Percentiles rank a stretch among this genome's conserved stretches.
Conservation (phyloP, 2,113 vertebrate species). For the Podilymbus podiceps region DNA sequence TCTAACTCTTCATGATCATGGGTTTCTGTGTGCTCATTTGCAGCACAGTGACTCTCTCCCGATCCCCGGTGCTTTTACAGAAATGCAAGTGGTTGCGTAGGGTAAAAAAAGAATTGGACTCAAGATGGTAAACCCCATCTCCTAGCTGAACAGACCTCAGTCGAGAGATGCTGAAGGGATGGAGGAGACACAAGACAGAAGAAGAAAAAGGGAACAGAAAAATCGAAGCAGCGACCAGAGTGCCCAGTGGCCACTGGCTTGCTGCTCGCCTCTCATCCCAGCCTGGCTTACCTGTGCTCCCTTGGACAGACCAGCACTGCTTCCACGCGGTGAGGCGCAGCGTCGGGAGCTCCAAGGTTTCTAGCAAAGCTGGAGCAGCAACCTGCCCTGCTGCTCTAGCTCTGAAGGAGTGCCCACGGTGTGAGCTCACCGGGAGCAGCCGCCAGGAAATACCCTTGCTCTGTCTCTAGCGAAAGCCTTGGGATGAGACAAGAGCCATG, state of each 20-base stretch:
- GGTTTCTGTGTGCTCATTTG: background rate
- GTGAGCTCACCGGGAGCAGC: background rate
- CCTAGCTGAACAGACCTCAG: background rate
- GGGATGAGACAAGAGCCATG: background rate
- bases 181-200: background rate
- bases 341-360: background rate
- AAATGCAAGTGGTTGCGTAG: rapidly evolving
- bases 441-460: background rate
- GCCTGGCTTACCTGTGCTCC: constrained; percentile 42
- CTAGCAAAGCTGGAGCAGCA: background rate
- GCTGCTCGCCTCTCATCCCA: background rate
- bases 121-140: background rate
- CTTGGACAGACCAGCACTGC: background rate
- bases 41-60: background rate
- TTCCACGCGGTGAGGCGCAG: background rate
- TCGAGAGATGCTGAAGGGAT: background rate
- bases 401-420: background rate
- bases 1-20: background rate
- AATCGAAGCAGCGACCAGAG: background rate
- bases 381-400: background rate
- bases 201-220: background rate
- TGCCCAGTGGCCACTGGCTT: background rate
- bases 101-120: background rate
- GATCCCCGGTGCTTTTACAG: background rate
- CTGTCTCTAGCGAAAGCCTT: background rate